Conservation (phyloP, 2,797 vertebrate species). For the Glyptemys insculpta region DNA sequence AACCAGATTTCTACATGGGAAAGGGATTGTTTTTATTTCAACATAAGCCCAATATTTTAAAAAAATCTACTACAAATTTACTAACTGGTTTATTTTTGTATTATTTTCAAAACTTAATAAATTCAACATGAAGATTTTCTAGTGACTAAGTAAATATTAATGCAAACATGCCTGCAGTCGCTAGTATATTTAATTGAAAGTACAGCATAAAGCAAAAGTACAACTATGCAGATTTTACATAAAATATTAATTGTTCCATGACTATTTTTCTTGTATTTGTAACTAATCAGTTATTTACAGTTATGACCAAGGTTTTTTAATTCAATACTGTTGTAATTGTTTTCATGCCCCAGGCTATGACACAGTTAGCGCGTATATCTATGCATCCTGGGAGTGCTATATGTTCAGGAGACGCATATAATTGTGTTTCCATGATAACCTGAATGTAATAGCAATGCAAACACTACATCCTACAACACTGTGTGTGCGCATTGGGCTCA, state of each 20-base stretch:
- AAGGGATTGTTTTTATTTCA: not conserved
- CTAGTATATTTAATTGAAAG: not conserved
- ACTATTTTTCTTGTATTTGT: not conserved
- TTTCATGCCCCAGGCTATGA: not conserved
- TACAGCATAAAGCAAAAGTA: not conserved
- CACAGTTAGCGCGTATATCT: accelerated
- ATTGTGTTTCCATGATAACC: not conserved
- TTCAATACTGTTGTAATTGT: accelerated
- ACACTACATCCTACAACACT: not conserved
- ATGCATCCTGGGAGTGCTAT: accelerated
- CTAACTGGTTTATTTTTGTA: no score
- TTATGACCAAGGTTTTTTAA: accelerated
- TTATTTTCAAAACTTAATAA: not conserved
- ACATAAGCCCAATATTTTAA: no score
- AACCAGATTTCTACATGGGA: not conserved
- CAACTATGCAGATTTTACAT: not conserved
- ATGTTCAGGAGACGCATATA: not conserved
- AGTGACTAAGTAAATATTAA: not conserved
- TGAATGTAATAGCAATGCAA: not conserved
- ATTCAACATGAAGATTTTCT: not conserved
- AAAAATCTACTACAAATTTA: not conserved
- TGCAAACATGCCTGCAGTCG: not conserved
- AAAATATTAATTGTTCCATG: not conserved
- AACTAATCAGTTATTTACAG: not conserved
- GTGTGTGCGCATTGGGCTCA: not conserved